Conservation (phyloP, 1,140 invertebrate species). For the Melitaea cinxia region DNA sequence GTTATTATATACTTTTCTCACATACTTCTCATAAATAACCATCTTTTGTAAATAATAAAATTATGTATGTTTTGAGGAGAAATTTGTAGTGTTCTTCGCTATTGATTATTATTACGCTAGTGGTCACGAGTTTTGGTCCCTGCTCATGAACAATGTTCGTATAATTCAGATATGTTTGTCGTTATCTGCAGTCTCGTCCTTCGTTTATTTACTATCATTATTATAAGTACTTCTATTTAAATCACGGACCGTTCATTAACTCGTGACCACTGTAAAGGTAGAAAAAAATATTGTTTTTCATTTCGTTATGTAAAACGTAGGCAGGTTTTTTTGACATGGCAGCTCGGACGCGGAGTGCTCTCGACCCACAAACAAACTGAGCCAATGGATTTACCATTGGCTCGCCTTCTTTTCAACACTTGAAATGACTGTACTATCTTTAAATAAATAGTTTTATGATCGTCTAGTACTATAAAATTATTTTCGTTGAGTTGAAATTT, state of each 20-base stretch:
- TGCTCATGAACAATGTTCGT: too few relatives aligned
- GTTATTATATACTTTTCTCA: too few relatives aligned
- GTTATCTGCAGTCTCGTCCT: too few relatives aligned
- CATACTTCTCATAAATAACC: too few relatives aligned
- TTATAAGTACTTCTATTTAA: too few relatives aligned
- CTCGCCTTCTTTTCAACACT: conserved; percentile 20
- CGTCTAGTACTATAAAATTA: neutral
- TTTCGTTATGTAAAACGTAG: conserved; percentile 22
- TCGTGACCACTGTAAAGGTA: neutral
- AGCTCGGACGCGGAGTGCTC: conserved; percentile 23
- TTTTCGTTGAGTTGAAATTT: neutral
- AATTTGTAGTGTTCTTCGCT: too few relatives aligned
- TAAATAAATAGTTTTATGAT: neutral
- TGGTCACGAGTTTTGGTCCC: too few relatives aligned
- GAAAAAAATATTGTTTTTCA: conserved; percentile 12
- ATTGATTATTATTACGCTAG: too few relatives aligned
- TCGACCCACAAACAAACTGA: conserved; percentile 30
- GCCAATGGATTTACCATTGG: conserved; percentile 28
- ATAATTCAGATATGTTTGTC: too few relatives aligned
- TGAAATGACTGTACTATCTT: neutral
- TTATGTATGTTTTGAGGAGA: too few relatives aligned
- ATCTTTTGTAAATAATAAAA: too few relatives aligned
- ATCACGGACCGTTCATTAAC: neutral
- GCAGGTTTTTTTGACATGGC: conserved; percentile 32
- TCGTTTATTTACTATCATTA: too few relatives aligned